Evolutionary conservation across 2,113 vertebrate species (phyloP), one percentile per base, ranked within the genome.

Genomic region (Sorex araneus): DNA sequence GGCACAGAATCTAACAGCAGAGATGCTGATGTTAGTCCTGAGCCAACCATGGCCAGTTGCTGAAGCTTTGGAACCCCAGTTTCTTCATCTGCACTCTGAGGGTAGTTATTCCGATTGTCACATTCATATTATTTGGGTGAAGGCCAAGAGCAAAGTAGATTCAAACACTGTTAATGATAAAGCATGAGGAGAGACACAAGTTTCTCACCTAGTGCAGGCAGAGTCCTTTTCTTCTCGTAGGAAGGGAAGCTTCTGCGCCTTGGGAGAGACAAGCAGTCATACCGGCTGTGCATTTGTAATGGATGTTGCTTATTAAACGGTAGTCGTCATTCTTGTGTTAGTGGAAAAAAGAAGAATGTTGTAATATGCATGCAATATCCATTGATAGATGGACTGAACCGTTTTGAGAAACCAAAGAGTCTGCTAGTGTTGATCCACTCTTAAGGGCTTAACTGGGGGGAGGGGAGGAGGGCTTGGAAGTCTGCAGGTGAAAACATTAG

Each of bases 211-310:
- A 40, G 15, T n/a, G 11, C 0, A 69, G 15, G 7, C 6, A 32
- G 28, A 0, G 6, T 3, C 5, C n/a, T n/a, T 84, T 91, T 87
- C 64, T 87, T 85, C 47, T 74, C 57, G 19, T 30, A 43, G 40
- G 23, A 34, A 57, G n/a, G n/a, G 40, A 81, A 18, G 21, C 57
- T 81, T 85, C 69, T 81, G 43, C 82, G 43, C 34, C 87, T 76
- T 64, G 70, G 28, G 27, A 90, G 57, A 34, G 19, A 36, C 25
- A 93, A 88, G 45, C 36, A 54, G 50, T 84, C 75, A 32, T 85
- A 60, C 45, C 43, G 23, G 12, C 15, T 47, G 0, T 57, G n/a
- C 0, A 1, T 76, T 40, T 19, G 10, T 67, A 50, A 73, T 27
- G 45, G 43, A 4, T 1, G 40, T 85, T 34, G 16, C 27, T 92